Base-by-base conservation (phyloP, 2,888 invertebrate species). In the Patella depressa region DNA sequence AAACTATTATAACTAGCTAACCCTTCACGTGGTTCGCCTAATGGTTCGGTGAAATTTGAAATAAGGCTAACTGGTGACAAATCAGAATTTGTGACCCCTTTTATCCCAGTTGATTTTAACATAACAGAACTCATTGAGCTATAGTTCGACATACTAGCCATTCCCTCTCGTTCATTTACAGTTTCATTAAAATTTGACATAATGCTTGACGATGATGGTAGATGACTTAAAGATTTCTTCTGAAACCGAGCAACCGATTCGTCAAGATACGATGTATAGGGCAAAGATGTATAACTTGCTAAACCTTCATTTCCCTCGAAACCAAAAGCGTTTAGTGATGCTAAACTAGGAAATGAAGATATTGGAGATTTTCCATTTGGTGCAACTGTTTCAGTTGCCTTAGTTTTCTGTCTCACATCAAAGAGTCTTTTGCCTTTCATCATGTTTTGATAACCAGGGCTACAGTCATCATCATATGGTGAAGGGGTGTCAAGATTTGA, bases 101-200 rank as follows among this genome's bases (percentile, higher is more conserved):
- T n/a, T 24, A 65, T 65, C 11, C 65, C 15, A 65, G 19, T 65
- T 24, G 65, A 24, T 65, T 19, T 12, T 65, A 24, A 24, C 14
- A 11, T 65, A 24, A 65, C 19, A 65, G 65, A 19, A 65, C 19
- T 24, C 11, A 65, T 65, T 12, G 65, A 65, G 24, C 65, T 65
- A 19, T 24, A 24, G 24, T 65, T 65, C 14, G 65, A 65, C 65
- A 65, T 65, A 15, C 24, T 65, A 65, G 65, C 65, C 65, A 65
- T 65, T 65, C 24, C 65, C 24, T 65, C 65, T 24, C 65, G 65
- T 15, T 65, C 65, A 24, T 65, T 65, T 24, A 24, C 65, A 24
- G 65, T 65, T 65, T 65, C 65, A 14, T 65, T 65, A 65, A 65
- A 65, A 14, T 65, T 65, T 24, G 65, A 65, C 65, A 65, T 65